Evolutionary conservation across 1,140 invertebrate genomes (phyloP).

Genomic region (Ylistrum balloti): DNA sequence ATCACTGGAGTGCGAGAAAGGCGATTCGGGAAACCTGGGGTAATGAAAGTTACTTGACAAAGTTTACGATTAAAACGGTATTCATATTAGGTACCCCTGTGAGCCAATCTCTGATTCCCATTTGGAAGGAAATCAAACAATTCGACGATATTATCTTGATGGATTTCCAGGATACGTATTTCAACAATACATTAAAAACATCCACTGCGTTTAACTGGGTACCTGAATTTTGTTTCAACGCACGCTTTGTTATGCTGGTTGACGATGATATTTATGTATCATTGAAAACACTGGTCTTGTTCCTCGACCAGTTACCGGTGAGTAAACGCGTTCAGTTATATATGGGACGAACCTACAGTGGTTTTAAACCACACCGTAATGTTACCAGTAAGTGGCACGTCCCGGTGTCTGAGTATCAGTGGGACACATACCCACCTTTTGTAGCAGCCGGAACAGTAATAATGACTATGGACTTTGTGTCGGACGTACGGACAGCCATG

Average conservation of each 20-base stretch:
- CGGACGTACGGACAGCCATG: conserved; percentile 40
- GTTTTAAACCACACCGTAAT: conserved; percentile 12
- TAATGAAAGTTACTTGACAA: background rate
- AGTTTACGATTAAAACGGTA: background rate
- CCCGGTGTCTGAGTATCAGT: conserved; percentile 47
- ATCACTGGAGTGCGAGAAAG: background rate
- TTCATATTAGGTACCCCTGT: background rate
- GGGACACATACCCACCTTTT: conserved; percentile 41
- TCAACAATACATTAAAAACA: conserved; percentile 45
- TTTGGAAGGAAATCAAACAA: conserved; percentile 46
- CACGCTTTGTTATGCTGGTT: conserved; percentile 43
- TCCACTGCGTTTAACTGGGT: conserved; percentile 41
- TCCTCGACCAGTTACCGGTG: background rate
- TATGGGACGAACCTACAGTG: background rate
- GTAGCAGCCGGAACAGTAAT: conserved; percentile 43
- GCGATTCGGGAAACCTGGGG: background rate
- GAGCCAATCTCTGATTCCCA: background rate
- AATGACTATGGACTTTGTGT: conserved; percentile 22
- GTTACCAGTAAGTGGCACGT: conserved; percentile 50
- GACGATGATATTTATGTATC: conserved; percentile 55
- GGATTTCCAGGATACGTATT: background rate
- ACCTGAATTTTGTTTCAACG: conserved; percentile 43
- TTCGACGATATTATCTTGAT: background rate
- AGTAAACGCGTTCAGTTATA: background rate
- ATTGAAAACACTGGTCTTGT: background rate